Conservation (phyloP, 2,888 invertebrate genomes). For the Chaetogeoica ovagalla region DNA sequence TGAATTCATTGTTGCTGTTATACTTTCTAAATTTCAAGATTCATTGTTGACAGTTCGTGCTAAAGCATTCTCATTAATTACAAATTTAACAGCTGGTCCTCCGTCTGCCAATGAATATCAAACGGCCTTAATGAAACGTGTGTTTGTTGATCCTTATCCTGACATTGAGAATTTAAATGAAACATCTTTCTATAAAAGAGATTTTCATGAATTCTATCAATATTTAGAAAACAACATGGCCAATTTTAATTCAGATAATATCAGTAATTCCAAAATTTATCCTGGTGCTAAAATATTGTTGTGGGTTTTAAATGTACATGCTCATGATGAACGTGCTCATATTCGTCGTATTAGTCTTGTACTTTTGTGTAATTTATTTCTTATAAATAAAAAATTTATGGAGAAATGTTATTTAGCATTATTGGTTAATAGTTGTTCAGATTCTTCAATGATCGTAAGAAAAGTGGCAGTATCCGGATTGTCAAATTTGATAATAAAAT, state of each 20-base stretch:
- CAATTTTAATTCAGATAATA: constrained; percentile 26
- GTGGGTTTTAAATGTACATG: constrained; percentile 45
- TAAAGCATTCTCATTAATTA: constrained; percentile 44
- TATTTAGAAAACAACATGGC: constrained; percentile 9
- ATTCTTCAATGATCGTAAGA: constrained; percentile 33
- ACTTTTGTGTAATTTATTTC: constrained; percentile 42
- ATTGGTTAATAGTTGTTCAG: constrained; percentile 37
- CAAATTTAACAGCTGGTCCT: constrained; percentile 23
- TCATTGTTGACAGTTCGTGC: constrained; percentile 34
- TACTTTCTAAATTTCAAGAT: constrained; percentile 45
- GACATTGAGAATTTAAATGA: constrained; percentile 24
- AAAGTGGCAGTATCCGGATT: constrained; percentile 38
- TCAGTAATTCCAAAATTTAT: constrained; percentile 12
- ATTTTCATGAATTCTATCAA: constrained; percentile 34
- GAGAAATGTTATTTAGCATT: constrained; percentile 32
- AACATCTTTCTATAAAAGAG: constrained; percentile 25
- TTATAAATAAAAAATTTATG: constrained; percentile 37
- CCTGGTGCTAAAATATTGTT: constrained; percentile 40
- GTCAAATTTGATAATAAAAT: constrained; percentile 37
- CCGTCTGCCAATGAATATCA: constrained; percentile 36
- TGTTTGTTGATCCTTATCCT: constrained; percentile 42
- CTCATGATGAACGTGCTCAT: constrained; percentile 39
- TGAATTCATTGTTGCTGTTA: constrained; percentile 36
- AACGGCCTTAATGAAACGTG: constrained; percentile 26
- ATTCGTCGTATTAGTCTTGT: constrained; percentile 42